Evolutionary conservation across 2,113 vertebrate species (phyloP), one percentile per base, ranked within the genome.

Genomic region (Pelvicachromis taeniatus): DNA sequence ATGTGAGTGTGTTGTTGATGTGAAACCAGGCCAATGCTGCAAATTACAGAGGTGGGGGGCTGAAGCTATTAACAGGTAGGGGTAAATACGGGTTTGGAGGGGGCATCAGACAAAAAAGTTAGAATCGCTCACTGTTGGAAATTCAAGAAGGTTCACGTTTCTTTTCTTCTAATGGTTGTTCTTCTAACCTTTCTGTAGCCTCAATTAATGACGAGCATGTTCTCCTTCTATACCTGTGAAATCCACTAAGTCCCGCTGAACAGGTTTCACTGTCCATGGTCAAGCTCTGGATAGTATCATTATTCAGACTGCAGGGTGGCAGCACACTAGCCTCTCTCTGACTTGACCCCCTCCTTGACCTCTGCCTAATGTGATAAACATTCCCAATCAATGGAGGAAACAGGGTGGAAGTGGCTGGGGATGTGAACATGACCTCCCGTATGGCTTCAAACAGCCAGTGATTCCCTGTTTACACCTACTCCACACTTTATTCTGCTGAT

Each of bases 331-430:
- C 83, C 94, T 77, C 86, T 53, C 77, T 85, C 55, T 91, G 91
- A 88, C 90, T 87, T 87, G 89, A 93, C 90, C 91, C 80, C 85
- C 84, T 89, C 85, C 90, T 92, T 94, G 94, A 95, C 95, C 93
- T 93, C 70, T 88, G 55, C 50, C 88, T 93, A 91, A 93, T 94
- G 89, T 93, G 94, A 94, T 93, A 94, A 95, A 95, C 90, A 93
- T 90, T 92, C 88, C 91, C 93, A 95, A 94, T 95, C 95, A 95
- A 92, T 90, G 89, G 88, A 95, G 94, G 94, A 95, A 95, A 90
- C 92, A 92, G 90, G 58, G 85, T 86, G 95, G 93, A 94, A 94
- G 94, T 91, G 87, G 80, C 83, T 58, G 9, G 91, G 89, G 92
- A 92, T 85, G 83, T 91, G 91, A 90, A 93, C 93, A 78, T 95